A percentile compares a stretch with the other conserved stretches of the same genome.
Evolutionary conservation across 2,888 invertebrate genomes (phyloP).

Genomic region (Spatulosminthurus flaviceps): DNA sequence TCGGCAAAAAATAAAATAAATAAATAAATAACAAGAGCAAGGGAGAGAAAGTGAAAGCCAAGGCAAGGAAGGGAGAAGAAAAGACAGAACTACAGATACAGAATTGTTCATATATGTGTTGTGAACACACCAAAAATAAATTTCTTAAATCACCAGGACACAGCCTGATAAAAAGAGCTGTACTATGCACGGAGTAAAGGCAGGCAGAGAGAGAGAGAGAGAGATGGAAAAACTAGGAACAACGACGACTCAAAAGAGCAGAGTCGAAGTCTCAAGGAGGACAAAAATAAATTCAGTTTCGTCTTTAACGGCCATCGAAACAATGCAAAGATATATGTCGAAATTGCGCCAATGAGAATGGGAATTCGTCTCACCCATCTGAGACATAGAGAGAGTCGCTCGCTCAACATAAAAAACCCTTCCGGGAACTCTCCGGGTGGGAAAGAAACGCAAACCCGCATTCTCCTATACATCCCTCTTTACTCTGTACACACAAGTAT

Average conservation of each 20-base stretch:
- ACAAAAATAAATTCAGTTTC: conserved; percentile 56
- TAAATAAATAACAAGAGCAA: conserved; percentile 56
- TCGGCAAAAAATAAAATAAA: conserved; percentile 59
- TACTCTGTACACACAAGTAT: neutral
- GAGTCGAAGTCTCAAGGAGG: conserved; percentile 20
- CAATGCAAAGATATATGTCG: conserved; percentile 57
- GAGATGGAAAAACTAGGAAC: conserved; percentile 28
- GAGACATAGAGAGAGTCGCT: conserved; percentile 34
- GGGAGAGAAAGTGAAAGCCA: conserved; percentile 49
- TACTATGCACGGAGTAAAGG: conserved; percentile 6
- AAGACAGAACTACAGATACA: neutral
- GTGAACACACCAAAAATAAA: conserved; percentile 52
- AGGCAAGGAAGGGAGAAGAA: conserved; percentile 9
- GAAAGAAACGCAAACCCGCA: conserved; percentile 53
- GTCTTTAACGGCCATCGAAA: conserved; percentile 57
- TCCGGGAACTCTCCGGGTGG: conserved; percentile 58
- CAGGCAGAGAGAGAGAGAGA: conserved; percentile 26
- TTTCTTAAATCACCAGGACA: conserved; percentile 61
- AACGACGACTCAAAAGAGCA: conserved; percentile 42
- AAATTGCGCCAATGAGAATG: conserved; percentile 53
- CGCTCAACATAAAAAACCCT: conserved; percentile 52
- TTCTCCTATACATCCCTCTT: conserved; percentile 37
- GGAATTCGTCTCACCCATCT: conserved; percentile 41
- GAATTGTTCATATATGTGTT: neutral
- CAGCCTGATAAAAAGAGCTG: conserved; percentile 49